Percentiles rank a stretch among this genome's conserved stretches.
Conservation (phyloP, 2,888 invertebrate species). For the Rhagophthalmus giganteus region DNA sequence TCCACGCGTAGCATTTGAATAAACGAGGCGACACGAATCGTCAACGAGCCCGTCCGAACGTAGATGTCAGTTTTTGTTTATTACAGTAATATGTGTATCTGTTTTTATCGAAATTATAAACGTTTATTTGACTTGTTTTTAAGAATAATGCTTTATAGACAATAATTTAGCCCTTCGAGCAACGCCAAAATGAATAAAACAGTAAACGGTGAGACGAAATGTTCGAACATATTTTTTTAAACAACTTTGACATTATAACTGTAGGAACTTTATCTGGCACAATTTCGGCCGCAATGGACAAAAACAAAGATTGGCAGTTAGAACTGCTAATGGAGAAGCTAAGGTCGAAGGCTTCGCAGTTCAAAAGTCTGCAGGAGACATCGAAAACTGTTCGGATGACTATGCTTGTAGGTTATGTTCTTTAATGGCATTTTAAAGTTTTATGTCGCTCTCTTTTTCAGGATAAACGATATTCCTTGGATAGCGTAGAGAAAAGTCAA, state of each 20-base stretch:
- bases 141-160: not conserved
- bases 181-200: slow-evolving; percentile 6
- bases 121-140: slow-evolving; percentile 2
- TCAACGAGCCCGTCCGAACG: slow-evolving; percentile 8
- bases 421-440: slow-evolving; percentile 14
- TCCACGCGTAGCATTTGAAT: not conserved
- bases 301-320: slow-evolving; percentile 75
- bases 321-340: slow-evolving; percentile 91
- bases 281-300: slow-evolving; percentile 53
- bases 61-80: slow-evolving; percentile 24
- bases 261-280: slow-evolving; percentile 5
- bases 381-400: slow-evolving; percentile 87
- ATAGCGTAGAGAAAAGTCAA: slow-evolving; percentile 81
- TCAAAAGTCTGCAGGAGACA: slow-evolving; percentile 81
- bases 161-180: not conserved
- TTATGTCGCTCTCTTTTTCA: slow-evolving; percentile 49
- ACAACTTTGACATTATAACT: slow-evolving; percentile 8
- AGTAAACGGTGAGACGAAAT: slow-evolving; percentile 12
- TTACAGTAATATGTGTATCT: slow-evolving; percentile 9
- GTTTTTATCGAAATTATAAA: slow-evolving; percentile 12
- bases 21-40: not conserved
- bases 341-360: slow-evolving; percentile 79
- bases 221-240: slow-evolving; percentile 9
- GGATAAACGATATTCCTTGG: slow-evolving; percentile 89
- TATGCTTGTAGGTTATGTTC: slow-evolving; percentile 67